Evolutionary conservation across 2,797 vertebrate species (phyloP), one percentile per base, ranked within the genome.

Genomic region (Anguilla megastoma): DNA sequence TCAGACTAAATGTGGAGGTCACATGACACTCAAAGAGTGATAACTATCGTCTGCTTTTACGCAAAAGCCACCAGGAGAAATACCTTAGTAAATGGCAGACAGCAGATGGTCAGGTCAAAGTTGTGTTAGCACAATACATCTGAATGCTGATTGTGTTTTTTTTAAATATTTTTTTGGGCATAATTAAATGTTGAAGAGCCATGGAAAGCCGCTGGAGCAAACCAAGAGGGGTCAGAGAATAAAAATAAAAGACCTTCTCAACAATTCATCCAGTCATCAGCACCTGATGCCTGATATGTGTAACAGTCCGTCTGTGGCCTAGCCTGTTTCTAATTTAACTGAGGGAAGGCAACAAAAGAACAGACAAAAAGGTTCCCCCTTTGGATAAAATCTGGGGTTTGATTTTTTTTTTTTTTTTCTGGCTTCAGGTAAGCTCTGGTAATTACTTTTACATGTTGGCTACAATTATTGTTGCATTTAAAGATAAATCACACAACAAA

Each of bases 161-260:
- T 69, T n/a, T 9, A 6, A 69, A n/a, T 12, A 24, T n/a, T 69
- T 69, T 69, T 24, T 27, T n/a, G 6, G 8, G n/a, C n/a, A 69
- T 69, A 21, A 69, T 69, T 69, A 69, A 69, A 69, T 69, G 63
- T 27, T 69, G 21, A 69, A n/a, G 69, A 30, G 69, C 69, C 69
- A 33, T 14, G 4, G 69, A 74, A 74, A 74, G 30, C 69, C 30
- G 4, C 69, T 74, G 10, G 12, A 27, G 69, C 69, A 74, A 74
- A 27, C 30, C 8, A 36, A 33, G 9, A 14, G 14, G 56, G 16
- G 56, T 1, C 56, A 58, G 16, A 58, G 16, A 58, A 52, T 52
- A 12, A 52, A 52, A 52, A 71, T 9, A 71, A 21, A n/a, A 9
- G 3, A 33, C 30, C 69, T 30, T 6, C 8, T 74, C 30, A 30